These are phyloP conservation scores for Microtus pennsylvanicus DNA, from an alignment of 2,113 vertebrate genomes.

Conservation along the genomic window DNA sequence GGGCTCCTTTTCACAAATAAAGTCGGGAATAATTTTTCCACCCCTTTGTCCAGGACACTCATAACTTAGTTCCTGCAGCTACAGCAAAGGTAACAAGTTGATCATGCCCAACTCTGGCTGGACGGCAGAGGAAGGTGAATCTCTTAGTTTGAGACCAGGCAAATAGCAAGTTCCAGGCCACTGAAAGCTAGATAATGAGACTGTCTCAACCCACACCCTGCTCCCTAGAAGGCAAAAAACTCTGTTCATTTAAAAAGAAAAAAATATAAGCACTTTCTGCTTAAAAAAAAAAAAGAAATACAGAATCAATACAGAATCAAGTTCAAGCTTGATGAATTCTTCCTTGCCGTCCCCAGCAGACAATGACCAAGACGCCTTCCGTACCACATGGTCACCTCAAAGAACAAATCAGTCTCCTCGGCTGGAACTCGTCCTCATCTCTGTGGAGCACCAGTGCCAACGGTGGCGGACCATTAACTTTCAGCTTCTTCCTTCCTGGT, in stretches of 20 bases:
- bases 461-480: not conserved
- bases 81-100: not conserved
- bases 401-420: not conserved
- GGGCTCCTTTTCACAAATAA: not conserved
- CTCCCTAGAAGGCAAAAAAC: not conserved
- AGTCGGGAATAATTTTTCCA: not conserved
- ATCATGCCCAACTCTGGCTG: not conserved
- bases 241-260: not conserved
- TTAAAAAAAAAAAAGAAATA: no score
- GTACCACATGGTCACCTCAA: not conserved
- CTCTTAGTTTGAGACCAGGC: not conserved
- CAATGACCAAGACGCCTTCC: not conserved
- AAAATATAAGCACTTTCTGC: not conserved
- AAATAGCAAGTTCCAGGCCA: not conserved
- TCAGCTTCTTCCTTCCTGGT: constrained; percentile 16
- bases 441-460: not conserved
- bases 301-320: not conserved
- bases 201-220: not conserved
- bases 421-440: not conserved
- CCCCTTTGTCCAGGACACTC: not conserved
- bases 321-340: not conserved
- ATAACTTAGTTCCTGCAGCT: not conserved
- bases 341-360: not conserved
- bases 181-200: not conserved
- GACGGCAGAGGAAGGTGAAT: not conserved